Percentiles rank a stretch among this genome's conserved stretches.
Conservation (phyloP, 2,888 invertebrate genomes). For the Ormyrus nitidulus region DNA sequence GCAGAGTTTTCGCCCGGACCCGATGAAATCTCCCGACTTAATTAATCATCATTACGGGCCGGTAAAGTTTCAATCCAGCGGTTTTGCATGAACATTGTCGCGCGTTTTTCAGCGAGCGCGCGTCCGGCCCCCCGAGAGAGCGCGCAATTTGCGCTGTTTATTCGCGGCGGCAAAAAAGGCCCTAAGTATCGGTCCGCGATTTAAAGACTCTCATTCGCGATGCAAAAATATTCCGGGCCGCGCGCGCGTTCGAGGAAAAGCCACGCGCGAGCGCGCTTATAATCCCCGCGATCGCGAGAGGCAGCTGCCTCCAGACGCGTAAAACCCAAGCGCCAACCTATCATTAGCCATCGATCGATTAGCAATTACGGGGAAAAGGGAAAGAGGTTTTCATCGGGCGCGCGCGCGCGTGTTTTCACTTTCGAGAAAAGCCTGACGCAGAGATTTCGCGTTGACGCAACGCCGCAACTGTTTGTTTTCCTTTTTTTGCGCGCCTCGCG, state of each 20-base stretch:
- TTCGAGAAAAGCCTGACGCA: neutral
- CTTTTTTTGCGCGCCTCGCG: neutral
- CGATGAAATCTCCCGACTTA: too few relatives aligned
- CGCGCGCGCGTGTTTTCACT: conserved; percentile 44
- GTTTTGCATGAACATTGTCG: too few relatives aligned
- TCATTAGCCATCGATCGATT: conserved; percentile 54
- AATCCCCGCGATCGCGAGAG: neutral
- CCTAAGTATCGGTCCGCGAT: conserved; percentile 6
- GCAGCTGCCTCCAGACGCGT: conserved; percentile 19
- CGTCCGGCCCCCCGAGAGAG: too few relatives aligned
- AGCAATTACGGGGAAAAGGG: conserved; percentile 44
- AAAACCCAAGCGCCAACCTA: conserved; percentile 11
- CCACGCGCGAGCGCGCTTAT: conserved; percentile 4
- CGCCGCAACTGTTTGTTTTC: too few relatives aligned
- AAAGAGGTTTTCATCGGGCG: conserved; percentile 43
- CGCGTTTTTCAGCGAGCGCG: too few relatives aligned
- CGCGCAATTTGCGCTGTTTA: too few relatives aligned
- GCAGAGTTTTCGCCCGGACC: too few relatives aligned
- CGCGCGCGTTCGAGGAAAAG: conserved; percentile 26
- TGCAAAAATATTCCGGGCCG: conserved; percentile 42
- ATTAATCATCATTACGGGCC: too few relatives aligned
- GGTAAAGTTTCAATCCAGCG: too few relatives aligned
- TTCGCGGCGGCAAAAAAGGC: too few relatives aligned
- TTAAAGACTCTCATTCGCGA: conserved; percentile 31
- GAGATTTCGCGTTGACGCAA: too few relatives aligned